phyloP scores from a whole-genome alignment of 2,888 invertebrate genomes.

The Platerodrilus igneus region DNA sequence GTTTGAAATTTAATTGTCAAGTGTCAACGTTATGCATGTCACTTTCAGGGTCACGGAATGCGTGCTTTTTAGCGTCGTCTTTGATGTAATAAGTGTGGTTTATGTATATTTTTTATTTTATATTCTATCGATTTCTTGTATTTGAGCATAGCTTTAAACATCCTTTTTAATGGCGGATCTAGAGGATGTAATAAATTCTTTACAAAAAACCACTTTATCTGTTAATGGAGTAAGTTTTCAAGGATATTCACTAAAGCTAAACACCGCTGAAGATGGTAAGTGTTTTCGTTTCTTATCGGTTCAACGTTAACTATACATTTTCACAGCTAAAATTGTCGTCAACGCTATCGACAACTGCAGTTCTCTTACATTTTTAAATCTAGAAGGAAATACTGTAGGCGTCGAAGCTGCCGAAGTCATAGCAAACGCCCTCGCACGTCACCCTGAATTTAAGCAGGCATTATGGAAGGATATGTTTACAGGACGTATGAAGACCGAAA shows the following conservation, averaged over 20 bases:
- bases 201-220: slow-evolving; percentile 48
- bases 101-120: no score
- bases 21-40: no score
- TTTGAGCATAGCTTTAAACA: no score
- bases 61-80: no score
- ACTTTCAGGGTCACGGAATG: no score
- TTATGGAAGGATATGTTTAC: slow-evolving; percentile 97
- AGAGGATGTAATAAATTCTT: slow-evolving; percentile 52
- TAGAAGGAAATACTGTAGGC: slow-evolving; percentile 92
- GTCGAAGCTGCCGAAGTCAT: slow-evolving; percentile 84
- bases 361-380: slow-evolving; percentile 66
- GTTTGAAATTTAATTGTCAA: no score
- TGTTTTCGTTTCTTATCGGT: no score
- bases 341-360: slow-evolving; percentile 69
- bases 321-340: slow-evolving; percentile 66
- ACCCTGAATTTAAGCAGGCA: slow-evolving; percentile 75
- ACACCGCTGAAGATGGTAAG: slow-evolving; percentile 75
- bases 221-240: slow-evolving; percentile 73
- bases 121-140: no score
- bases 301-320: slow-evolving; percentile 2
- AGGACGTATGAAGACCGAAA: slow-evolving; percentile 89
- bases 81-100: no score
- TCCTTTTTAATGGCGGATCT: no score
- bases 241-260: slow-evolving; percentile 72
- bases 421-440: slow-evolving; percentile 70